These are phyloP conservation scores for Chaetura pelagica DNA, from an alignment of 2,113 vertebrate species.

Conservation along the genomic window DNA sequence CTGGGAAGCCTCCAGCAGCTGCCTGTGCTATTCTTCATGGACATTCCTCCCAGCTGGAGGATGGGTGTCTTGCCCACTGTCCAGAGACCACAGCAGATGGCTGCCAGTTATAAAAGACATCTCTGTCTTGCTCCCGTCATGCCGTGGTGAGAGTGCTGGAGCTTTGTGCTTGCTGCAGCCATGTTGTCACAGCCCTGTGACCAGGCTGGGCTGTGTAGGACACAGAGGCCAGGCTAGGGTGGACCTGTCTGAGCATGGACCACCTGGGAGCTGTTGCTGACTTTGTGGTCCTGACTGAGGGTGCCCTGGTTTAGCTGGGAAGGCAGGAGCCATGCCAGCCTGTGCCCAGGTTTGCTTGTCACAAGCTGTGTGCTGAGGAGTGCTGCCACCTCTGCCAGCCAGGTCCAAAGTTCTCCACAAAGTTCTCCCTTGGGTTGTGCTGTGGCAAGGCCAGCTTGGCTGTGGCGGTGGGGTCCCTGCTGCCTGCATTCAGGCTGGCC, in stretches of 20 bases:
- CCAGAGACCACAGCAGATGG: accelerated
- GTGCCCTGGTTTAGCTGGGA: neutral
- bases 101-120: neutral
- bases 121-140: neutral
- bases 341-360: neutral
- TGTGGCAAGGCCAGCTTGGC: neutral
- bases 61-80: neutral
- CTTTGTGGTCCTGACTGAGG: neutral
- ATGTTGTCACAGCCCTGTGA: neutral
- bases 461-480: neutral
- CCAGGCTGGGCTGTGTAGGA: neutral
- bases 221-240: neutral
- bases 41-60: neutral
- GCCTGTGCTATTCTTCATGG: accelerated
- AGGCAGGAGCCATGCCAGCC: neutral
- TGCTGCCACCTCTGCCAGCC: neutral
- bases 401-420: no score
- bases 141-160: neutral
- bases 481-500: neutral
- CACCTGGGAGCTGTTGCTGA: neutral
- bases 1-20: neutral
- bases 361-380: neutral
- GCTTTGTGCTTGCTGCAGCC: neutral
- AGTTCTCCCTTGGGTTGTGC: neutral
- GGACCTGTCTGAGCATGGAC: neutral